phyloP scores from a whole-genome alignment of 92 coral and sea anemone species.

The Epizoanthus illoricatus region DNA sequence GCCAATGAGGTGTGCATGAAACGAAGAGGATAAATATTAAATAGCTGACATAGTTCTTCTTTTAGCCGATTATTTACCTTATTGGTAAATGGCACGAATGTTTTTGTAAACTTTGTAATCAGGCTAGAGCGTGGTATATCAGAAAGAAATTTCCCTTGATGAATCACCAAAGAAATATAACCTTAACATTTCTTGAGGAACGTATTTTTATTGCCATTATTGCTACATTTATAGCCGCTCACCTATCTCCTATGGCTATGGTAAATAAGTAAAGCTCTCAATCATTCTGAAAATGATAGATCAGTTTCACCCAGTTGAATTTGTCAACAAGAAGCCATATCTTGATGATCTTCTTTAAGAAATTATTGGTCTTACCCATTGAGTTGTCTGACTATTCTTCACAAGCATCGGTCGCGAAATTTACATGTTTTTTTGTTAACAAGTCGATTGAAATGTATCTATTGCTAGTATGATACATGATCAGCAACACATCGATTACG shows the following conservation, averaged over 20 bases:
- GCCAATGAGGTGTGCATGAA: no score
- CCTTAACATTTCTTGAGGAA: no score
- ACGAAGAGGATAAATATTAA: no score
- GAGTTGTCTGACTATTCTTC: conserved; percentile 10
- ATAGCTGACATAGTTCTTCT: no score
- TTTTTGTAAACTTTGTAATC: no score
- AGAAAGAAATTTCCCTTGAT: no score
- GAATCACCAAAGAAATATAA: no score
- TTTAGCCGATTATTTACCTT: no score
- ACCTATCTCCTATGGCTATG: conserved; percentile 24
- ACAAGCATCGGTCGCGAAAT: conserved; percentile 38
- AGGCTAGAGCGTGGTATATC: no score
- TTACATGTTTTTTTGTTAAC: conserved; percentile 31
- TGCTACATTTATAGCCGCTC: background rate
- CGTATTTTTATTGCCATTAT: conserved; percentile 17
- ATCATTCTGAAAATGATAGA: conserved; percentile 28
- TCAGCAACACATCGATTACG: conserved; percentile 23
- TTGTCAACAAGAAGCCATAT: conserved; percentile 21
- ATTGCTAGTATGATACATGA: conserved; percentile 19
- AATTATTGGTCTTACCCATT: conserved; percentile 15
- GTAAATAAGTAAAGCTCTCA: conserved; percentile 18
- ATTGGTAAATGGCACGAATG: no score
- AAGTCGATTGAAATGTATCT: conserved; percentile 17
- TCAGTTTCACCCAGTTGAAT: conserved; percentile 6
- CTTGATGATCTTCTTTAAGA: conserved; percentile 27